A percentile compares a stretch with the other conserved stretches of the same genome.
Conservation (phyloP, 2,888 invertebrate species). For the Teleiodes luculella region DNA sequence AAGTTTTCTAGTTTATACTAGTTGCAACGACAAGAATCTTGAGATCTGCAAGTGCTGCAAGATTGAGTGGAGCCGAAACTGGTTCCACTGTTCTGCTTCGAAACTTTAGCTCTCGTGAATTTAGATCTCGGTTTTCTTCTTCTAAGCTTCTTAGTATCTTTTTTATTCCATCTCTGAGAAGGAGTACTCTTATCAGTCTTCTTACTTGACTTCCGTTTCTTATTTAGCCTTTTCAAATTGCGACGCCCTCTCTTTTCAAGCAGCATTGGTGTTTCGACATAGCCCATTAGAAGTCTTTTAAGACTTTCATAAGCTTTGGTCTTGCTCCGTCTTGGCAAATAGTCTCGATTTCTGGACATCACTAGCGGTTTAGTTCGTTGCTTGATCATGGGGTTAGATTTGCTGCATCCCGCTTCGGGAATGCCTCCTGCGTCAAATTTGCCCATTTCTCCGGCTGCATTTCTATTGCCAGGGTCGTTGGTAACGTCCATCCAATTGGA, state of each 20-base stretch:
- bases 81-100: no score
- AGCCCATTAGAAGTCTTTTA: conserved; percentile 15
- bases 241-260: background rate
- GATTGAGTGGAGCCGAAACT: no score
- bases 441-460: background rate
- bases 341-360: conserved; percentile 5
- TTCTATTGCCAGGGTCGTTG: background rate
- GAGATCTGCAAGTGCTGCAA: no score
- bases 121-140: no score
- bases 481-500: background rate
- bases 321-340: conserved; percentile 38
- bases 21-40: no score
- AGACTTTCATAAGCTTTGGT: conserved; percentile 33
- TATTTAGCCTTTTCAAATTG: background rate
- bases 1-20: no score
- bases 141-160: no score
- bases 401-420: conserved; percentile 1
- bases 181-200: background rate
- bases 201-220: background rate
- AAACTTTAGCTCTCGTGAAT: no score
- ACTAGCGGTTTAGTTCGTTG: background rate
- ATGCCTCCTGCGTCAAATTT: background rate
- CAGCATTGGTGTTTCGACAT: background rate
- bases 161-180: no score
- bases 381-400: background rate